Base-by-base conservation (phyloP, 1,140 invertebrate genomes). In the Brachionus sp. region DNA sequence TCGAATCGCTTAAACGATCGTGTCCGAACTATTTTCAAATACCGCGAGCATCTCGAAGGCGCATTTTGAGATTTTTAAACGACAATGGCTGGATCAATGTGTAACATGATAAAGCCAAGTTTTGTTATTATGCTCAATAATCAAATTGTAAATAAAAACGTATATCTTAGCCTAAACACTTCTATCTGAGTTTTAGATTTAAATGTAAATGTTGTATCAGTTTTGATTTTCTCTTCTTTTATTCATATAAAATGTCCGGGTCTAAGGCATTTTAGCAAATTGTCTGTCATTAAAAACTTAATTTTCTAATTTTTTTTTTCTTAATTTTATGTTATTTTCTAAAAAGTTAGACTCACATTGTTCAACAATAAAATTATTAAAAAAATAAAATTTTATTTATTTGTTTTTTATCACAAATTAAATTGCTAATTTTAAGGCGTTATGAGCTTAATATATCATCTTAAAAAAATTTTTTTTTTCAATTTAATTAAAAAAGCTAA, bases 1-100 rank as follows among this genome's bases (percentile, higher is more conserved):
- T 84, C 86, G 86, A 29, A 84, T 89, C 84, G 87, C 89, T 83
- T 89, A 89, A 86, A 87, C 87, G 1, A 87, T 88, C 75, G 42
- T 75, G 70, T 46, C 70, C 70, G 37, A 25, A 39, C 44, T 75
- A 75, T 46, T 75, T 75, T 29, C 39, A 75, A 75, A 75, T 75
- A 75, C 39, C 39, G 19, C 37, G 42, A 29, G 12, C 42, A 44
- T 10, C 39, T 10, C 84, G 89, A 46, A 84, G 87, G 7, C 86
- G 86, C 84, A 89, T 89, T 25, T 87, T 89, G 84, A 88, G 87
- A 77, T 89, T 89, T 82, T 84, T 89, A 16, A 85, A 86, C 46
- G 86, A 89, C 73, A 88, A 87, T 85, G 88, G 88, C 13, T 90
- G 88, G 89, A 89, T 90, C 5, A 33, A 73, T 70, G 85, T 75